Conservation (phyloP, 2,888 invertebrate species). For the Pterobdella sp. region DNA sequence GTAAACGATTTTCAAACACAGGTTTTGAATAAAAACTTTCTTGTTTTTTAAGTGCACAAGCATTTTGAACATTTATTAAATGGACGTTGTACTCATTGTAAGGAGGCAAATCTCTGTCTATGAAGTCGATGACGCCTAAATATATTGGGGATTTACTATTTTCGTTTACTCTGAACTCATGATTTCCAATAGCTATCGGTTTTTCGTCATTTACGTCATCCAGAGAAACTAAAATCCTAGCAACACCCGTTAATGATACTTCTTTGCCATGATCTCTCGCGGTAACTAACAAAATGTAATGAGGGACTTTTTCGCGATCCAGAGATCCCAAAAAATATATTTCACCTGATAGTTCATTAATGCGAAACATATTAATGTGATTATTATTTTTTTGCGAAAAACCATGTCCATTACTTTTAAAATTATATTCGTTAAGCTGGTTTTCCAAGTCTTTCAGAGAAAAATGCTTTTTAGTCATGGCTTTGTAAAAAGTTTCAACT, state of each 20-base stretch:
- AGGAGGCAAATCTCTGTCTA: background rate
- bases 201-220: constrained; percentile 6
- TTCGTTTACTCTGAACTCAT: background rate
- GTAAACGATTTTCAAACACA: too few relatives aligned
- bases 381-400: background rate
- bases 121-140: background rate
- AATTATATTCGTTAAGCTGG: too few relatives aligned
- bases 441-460: too few relatives aligned
- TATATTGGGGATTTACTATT: background rate
- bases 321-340: background rate
- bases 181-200: background rate
- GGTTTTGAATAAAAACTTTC: too few relatives aligned
- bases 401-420: too few relatives aligned
- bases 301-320: constrained; percentile 9
- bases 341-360: background rate
- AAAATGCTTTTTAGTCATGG: too few relatives aligned
- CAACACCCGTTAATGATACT: background rate
- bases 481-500: too few relatives aligned
- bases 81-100: background rate
- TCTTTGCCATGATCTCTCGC: background rate
- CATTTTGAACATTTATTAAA: background rate
- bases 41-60: too few relatives aligned
- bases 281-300: constrained; percentile 1
- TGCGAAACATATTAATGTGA: background rate
- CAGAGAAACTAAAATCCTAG: background rate